A percentile compares a stretch with the other conserved stretches of the same genome.
Conservation (phyloP, 2,113 vertebrate genomes). For the western clawed frog (Xenopus tropicalis) region DNA sequence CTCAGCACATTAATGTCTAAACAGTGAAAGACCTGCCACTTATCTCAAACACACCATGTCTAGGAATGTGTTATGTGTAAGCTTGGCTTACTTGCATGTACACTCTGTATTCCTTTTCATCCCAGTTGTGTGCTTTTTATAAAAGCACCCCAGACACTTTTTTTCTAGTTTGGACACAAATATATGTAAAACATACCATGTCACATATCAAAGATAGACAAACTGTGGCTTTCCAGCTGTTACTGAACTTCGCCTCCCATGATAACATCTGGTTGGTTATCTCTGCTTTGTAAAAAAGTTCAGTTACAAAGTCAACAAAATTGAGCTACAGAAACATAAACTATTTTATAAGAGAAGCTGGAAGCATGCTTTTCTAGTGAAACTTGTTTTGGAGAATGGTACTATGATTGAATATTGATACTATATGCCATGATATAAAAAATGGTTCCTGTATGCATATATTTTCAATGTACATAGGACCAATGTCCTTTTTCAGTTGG, state of each 20-base stretch:
- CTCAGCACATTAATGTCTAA: slow-evolving; percentile 64
- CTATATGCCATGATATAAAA: too few relatives aligned
- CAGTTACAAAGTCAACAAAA: too few relatives aligned
- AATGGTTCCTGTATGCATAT: too few relatives aligned
- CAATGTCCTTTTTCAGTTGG: too few relatives aligned
- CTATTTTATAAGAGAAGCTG: too few relatives aligned
- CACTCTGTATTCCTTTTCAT: slow-evolving; percentile 37
- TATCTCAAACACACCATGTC: slow-evolving; percentile 60
- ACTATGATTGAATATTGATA: too few relatives aligned
- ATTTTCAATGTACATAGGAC: too few relatives aligned
- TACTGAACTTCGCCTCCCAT: background rate
- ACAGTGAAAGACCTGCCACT: slow-evolving; percentile 58
- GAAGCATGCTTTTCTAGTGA: too few relatives aligned
- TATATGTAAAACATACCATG: background rate
- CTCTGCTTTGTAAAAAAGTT: too few relatives aligned
- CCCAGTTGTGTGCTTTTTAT: slow-evolving; percentile 26
- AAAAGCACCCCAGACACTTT: slow-evolving; percentile 29
- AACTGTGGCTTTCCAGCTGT: background rate
- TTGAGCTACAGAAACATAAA: too few relatives aligned
- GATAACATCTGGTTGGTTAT: background rate
- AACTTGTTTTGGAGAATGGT: too few relatives aligned
- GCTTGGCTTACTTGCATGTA: slow-evolving; percentile 25
- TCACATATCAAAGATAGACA: background rate
- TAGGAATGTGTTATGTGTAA: slow-evolving; percentile 57
- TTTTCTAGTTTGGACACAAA: background rate